Evolutionary conservation across 2,888 invertebrate species (phyloP), one percentile per base, ranked within the genome.

Genomic region (Toxonevra muliebris): DNA sequence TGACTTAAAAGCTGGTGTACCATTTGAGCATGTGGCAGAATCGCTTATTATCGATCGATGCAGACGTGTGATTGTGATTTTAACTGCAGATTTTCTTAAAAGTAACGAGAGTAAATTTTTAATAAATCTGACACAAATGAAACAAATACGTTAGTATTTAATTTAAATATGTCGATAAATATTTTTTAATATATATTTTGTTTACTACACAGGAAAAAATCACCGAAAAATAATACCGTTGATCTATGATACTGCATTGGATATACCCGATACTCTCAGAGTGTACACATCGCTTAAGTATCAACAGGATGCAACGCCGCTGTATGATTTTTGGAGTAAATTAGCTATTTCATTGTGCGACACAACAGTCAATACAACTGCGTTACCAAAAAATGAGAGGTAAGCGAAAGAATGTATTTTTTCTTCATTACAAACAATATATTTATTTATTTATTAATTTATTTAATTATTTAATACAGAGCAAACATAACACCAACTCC

Each of bases 31-130:
- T 79, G 90, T 90, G 71, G 91, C 92, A 0, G 88, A 94, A 10
- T 88, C 92, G 65, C 88, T 88, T 74, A 86, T 95, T 60, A 93
- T 95, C 77, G 89, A 92, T 76, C 87, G 95, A 41, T 96, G 96
- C 81, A 89, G 90, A 72, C 88, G 92, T 76, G 88, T 96, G 74
- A 89, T 96, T 69, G 90, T 93, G 1, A 89, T 97, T 66, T 86
- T 94, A 73, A 94, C 96, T 0, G 90, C 92, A 0, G 90, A 89
- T 69, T 94, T 95, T 84, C 84, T 93, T 2, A 85, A 88, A 74
- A 94, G 93, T 80, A 85, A 89, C 0, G 92, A 90, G 17, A 93
- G 94, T 79, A 89, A 88, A 64, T 96, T 93, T 85, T 92, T 93
- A 77, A 88, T 92, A 13, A 91, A 91, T 72, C 93, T 91, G 81